These are phyloP conservation scores for Uropsilus gracilis DNA, from an alignment of 2,113 vertebrate genomes.

Conservation along the genomic window DNA sequence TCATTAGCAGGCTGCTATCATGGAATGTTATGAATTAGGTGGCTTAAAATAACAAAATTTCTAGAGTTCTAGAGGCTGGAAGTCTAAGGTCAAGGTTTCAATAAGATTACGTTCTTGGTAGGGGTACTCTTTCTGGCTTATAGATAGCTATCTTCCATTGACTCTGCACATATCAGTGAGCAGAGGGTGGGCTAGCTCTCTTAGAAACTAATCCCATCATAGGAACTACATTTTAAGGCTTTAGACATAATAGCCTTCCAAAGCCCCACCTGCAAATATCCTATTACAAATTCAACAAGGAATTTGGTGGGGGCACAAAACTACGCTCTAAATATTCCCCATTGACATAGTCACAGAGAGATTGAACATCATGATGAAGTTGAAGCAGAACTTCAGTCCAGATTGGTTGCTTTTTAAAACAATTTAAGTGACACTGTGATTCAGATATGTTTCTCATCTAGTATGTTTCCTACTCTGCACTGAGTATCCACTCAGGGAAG, in stretches of 20 bases:
- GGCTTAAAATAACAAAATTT: not conserved
- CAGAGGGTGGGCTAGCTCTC: not conserved
- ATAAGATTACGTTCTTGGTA: not conserved
- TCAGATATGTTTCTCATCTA: not conserved
- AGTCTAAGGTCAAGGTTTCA: not conserved
- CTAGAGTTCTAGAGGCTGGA: not conserved
- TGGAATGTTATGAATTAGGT: not conserved
- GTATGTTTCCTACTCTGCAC: not conserved
- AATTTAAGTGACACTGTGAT: not conserved
- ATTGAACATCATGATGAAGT: not conserved
- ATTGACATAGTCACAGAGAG: not conserved
- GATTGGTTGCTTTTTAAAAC: not conserved
- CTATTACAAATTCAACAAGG: not conserved
- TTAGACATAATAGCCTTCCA: not conserved
- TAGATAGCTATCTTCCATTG: not conserved
- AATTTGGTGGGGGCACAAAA: not conserved
- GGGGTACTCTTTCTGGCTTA: not conserved
- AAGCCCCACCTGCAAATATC: not conserved
- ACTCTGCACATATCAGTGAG: not conserved
- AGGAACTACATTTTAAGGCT: fast-evolving
- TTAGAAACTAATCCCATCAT: not conserved
- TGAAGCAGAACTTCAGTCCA: too few species aligned
- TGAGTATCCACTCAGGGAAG: not conserved
- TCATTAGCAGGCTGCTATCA: too few species aligned
- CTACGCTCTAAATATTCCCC: too few species aligned